Base-by-base conservation (phyloP, 2,797 vertebrate species). In the Pogonophryne albipinna region DNA sequence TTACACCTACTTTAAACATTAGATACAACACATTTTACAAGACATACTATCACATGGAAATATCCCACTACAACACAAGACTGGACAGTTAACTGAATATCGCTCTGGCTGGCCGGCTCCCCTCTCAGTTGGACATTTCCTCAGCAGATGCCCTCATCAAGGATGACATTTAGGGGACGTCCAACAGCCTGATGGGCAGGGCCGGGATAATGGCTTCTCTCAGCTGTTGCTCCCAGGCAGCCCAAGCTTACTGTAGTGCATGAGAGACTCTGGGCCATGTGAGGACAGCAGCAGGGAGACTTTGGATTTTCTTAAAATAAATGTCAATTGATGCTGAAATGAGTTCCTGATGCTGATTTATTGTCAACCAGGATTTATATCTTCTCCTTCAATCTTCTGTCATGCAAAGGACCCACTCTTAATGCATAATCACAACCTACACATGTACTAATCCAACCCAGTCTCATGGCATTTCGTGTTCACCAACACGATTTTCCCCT, bases 351-450 rank as follows among this genome's bases (percentile, higher is more conserved):
- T 69, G 59, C 45, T 66, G 34, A 83, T 76, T 76, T 56, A 78
- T 45, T n/a, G 45, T 17, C 42, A 79, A 34, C 49, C 10, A 31
- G 53, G 45, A 50, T 46, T 57, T 42, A 19, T 53, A 78, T 78
- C 67, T 51, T 55, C 44, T 67, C 47, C 45, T 61, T 76, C 42
- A 17, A 78, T 87, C 82, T 88, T 57, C 58, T 74, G 56, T 74
- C 62, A 78, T 74, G 66, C 71, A 79, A 79, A 77, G 19, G 66
- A 45, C 73, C 66, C 41, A 38, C 72, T 78, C 72, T 61, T 89
- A 78, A 91, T 93, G 90, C 72, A 82, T 90, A 94, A 92, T 91
- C 78, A 87, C 80, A 82, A 74, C 81, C 86, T 88, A 89, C 89
- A 83, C 76, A 76, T 89, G 85, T 85, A 83, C 85, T 93, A 92